A percentile compares a stretch with the other conserved stretches of the same genome.
phyloP scores from a whole-genome alignment of 2,888 invertebrate genomes.

The Lacanobia wlatinum region DNA sequence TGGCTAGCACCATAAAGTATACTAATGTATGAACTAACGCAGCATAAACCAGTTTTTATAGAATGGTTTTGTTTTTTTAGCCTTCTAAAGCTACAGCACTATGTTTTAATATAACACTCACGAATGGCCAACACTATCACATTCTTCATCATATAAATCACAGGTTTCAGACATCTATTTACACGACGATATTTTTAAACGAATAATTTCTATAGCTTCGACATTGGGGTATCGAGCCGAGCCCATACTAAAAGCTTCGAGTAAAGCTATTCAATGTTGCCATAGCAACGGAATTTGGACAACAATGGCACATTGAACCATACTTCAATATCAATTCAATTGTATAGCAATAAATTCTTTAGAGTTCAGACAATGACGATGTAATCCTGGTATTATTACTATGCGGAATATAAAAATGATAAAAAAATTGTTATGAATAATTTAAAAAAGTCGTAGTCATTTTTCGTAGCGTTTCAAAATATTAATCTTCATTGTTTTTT shows the following conservation, averaged over 20 bases:
- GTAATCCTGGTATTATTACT: conserved; percentile 34
- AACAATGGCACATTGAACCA: conserved; percentile 74
- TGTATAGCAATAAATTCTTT: conserved; percentile 52
- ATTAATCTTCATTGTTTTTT: too few species aligned
- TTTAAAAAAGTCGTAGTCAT: not conserved
- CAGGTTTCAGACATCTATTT: conserved; percentile 53
- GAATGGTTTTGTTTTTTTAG: conserved; percentile 16
- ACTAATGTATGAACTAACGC: conserved; percentile 50
- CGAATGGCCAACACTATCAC: conserved; percentile 65
- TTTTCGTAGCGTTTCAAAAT: conserved; percentile 3
- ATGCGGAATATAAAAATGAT: conserved; percentile 22
- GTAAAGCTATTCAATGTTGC: conserved; percentile 87
- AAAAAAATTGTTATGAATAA: conserved; percentile 2
- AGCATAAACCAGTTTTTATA: conserved; percentile 54
- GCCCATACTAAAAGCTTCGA: conserved; percentile 61
- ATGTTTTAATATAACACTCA: conserved; percentile 62
- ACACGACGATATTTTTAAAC: conserved; percentile 14
- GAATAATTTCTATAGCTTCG: conserved; percentile 33
- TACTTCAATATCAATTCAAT: conserved; percentile 42
- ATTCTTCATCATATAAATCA: conserved; percentile 55
- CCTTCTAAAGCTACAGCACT: conserved; percentile 37
- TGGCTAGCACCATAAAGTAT: conserved; percentile 54
- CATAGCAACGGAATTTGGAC: conserved; percentile 81
- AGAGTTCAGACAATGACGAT: conserved; percentile 48
- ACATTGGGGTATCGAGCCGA: conserved; percentile 54